These are phyloP conservation scores for Pheosia gnoma DNA, from an alignment of 2,888 invertebrate species.

Conservation along the genomic window DNA sequence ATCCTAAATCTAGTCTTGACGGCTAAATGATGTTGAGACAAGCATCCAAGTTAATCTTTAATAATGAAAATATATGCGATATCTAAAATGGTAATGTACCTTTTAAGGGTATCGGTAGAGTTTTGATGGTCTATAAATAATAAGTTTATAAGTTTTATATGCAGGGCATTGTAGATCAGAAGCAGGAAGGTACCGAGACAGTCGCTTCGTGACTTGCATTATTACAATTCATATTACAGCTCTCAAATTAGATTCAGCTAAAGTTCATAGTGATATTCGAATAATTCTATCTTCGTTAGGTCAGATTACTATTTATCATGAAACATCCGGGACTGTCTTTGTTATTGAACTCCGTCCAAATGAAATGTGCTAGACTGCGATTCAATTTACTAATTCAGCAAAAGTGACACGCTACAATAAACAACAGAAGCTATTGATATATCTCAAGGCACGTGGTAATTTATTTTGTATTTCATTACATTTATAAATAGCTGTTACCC, in stretches of 20 bases:
- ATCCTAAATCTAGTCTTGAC: too few relatives aligned
- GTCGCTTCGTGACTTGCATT: too few relatives aligned
- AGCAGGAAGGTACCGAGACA: too few relatives aligned
- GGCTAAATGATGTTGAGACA: too few relatives aligned
- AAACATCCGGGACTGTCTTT: slow-evolving; percentile 2
- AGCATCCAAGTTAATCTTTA: too few relatives aligned
- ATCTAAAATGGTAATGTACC: too few relatives aligned
- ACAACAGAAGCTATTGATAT: neutral
- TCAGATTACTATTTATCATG: slow-evolving; percentile 11
- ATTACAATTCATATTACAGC: neutral
- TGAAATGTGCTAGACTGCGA: neutral
- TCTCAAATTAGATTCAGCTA: neutral
- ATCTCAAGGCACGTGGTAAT: neutral
- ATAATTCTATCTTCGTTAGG: slow-evolving; percentile 7
- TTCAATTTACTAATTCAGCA: neutral
- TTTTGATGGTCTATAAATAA: too few relatives aligned
- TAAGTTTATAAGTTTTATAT: too few relatives aligned
- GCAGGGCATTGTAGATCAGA: too few relatives aligned
- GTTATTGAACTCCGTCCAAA: neutral
- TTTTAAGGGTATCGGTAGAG: too few relatives aligned
- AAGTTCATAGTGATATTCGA: neutral
- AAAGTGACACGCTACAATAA: neutral
- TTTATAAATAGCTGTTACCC: too few relatives aligned
- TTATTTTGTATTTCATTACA: neutral
- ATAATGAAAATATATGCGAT: too few relatives aligned